Conservation (phyloP, 2,113 vertebrate genomes). For the Campylorhamphus procurvoides region DNA sequence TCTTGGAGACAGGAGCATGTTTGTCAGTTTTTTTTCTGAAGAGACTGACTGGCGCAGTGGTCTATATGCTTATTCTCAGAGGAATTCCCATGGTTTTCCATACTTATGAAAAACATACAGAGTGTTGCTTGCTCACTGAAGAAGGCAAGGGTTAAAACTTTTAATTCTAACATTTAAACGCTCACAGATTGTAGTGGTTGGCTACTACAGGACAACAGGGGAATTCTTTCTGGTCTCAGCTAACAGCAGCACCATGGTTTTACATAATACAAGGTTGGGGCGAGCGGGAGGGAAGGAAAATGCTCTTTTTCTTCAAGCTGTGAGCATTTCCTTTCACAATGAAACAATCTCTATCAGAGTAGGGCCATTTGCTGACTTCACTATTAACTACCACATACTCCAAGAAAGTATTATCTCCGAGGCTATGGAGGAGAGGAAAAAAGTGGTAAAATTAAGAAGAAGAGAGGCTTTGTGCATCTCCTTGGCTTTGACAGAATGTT, state of each 20-base stretch:
- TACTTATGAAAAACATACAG: not conserved
- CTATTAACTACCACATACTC: not conserved
- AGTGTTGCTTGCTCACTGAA: conserved; percentile 7
- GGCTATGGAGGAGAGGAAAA: not conserved
- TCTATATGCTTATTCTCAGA: conserved; percentile 17
- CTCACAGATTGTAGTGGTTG: conserved; percentile 38
- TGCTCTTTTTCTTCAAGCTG: conserved; percentile 52
- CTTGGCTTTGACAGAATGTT: not conserved
- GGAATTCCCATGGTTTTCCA: conserved; percentile 51
- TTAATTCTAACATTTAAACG: conserved; percentile 29
- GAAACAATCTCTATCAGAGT: conserved; percentile 23
- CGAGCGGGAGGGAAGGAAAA: conserved; percentile 37
- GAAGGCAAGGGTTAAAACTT: conserved; percentile 56
- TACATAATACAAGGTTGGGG: conserved; percentile 15
- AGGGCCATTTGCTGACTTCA: conserved; percentile 18
- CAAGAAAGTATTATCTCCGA: not conserved
- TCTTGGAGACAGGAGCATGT: conserved; percentile 26
- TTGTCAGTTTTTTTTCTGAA: conserved; percentile 37
- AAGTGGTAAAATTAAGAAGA: not conserved
- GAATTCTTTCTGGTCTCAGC: conserved; percentile 61
- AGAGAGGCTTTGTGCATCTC: not conserved
- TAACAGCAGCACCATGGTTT: conserved; percentile 54
- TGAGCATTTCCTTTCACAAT: conserved; percentile 41
- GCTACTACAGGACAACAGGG: conserved; percentile 51
- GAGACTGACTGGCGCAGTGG: conserved; percentile 42